Conservation (phyloP, 2,113 vertebrate genomes). For the Ochotona princeps region DNA sequence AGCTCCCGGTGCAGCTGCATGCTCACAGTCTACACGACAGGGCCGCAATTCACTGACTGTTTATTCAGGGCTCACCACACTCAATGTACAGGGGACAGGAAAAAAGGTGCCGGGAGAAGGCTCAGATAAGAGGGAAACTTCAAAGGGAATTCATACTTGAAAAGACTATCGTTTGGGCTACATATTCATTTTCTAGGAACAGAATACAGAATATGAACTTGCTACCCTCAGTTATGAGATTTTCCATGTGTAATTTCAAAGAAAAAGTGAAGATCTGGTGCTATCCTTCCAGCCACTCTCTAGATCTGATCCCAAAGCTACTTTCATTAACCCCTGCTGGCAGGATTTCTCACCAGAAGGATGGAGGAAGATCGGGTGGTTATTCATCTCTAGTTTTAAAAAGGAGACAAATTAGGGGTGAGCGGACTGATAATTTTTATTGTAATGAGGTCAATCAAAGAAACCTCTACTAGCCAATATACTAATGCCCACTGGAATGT, state of each 20-base stretch:
- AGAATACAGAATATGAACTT: neutral
- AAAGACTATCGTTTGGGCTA: neutral
- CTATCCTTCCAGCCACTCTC: neutral
- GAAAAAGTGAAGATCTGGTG: neutral
- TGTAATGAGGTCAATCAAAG: conserved; percentile 12
- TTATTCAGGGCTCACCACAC: rapidly evolving
- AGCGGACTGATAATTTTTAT: neutral
- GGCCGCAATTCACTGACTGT: neutral
- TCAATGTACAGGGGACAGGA: neutral
- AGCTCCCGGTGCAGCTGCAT: neutral
- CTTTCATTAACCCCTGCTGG: neutral
- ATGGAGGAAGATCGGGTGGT: neutral
- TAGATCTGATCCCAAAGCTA: neutral
- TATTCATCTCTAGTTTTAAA: neutral
- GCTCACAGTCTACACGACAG: neutral
- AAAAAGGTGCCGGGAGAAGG: neutral
- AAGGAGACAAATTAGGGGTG: neutral
- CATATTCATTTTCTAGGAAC: neutral
- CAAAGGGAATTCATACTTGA: neutral
- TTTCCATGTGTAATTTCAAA: neutral
- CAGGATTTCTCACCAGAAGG: neutral
- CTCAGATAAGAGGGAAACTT: neutral
- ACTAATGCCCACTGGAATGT: conserved; percentile 21
- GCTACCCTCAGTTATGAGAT: neutral
- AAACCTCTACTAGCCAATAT: neutral